Evolutionary conservation across 2,113 vertebrate genomes (phyloP).

Genomic region (Calonectris borealis): DNA sequence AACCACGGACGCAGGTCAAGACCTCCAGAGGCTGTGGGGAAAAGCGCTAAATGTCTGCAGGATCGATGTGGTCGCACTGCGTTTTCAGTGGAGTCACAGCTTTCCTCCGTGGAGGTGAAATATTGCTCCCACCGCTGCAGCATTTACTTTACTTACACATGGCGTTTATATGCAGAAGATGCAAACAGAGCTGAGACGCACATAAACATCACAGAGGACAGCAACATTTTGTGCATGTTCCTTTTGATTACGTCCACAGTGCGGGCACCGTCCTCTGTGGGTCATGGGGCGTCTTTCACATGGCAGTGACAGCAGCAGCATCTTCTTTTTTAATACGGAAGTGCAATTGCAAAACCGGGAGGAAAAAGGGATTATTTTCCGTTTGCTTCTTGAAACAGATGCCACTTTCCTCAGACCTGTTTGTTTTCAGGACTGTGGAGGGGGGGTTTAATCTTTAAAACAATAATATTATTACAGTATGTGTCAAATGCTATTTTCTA

Average conservation of each 20-base stretch:
- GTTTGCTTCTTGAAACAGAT: neutral
- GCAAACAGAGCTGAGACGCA: neutral
- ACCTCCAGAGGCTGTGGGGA: accelerated
- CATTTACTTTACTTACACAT: neutral
- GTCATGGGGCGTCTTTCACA: neutral
- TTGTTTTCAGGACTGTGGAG: neutral
- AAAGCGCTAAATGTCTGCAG: neutral
- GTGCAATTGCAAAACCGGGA: neutral
- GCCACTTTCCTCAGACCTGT: neutral
- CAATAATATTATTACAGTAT: neutral
- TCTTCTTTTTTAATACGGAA: neutral
- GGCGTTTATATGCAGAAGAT: neutral
- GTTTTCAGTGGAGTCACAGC: neutral
- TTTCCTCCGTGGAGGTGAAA: neutral
- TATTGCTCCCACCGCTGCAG: neutral
- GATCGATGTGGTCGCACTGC: accelerated
- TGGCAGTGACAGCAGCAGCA: neutral
- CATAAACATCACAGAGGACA: neutral
- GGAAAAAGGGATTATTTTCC: neutral
- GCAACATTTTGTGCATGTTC: neutral
- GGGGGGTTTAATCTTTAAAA: neutral
- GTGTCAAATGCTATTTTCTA: neutral
- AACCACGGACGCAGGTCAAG: accelerated
- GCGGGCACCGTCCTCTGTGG: neutral
- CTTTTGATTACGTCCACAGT: accelerated